phyloP scores from a whole-genome alignment of 2,888 invertebrate genomes.

The Drosophila nr. medialis region DNA sequence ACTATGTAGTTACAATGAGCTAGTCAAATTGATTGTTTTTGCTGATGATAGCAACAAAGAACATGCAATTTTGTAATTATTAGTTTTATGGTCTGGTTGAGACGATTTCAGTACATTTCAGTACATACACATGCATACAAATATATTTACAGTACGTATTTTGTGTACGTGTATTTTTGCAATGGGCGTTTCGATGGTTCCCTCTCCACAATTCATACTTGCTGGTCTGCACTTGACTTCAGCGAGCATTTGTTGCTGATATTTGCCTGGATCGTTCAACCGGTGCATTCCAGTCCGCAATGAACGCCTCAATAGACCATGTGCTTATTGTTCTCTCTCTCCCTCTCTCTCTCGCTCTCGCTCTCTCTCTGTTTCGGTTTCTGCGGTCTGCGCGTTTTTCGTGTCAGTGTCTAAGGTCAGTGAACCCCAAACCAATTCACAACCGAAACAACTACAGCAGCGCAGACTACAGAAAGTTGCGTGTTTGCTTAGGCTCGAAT shows the following conservation, averaged over 20 bases:
- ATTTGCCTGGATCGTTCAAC: slow-evolving; percentile 33
- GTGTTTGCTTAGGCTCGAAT: slow-evolving; percentile 71
- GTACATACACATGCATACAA: not conserved
- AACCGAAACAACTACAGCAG: slow-evolving; percentile 6
- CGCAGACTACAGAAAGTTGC: slow-evolving; percentile 46
- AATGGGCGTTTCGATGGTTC: not conserved
- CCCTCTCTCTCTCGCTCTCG: not conserved
- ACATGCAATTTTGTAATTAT: slow-evolving; percentile 77
- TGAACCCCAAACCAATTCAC: slow-evolving; percentile 49
- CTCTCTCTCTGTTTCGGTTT: not conserved
- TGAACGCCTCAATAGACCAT: slow-evolving; percentile 32
- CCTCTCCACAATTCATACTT: not conserved
- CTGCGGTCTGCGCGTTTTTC: slow-evolving; percentile 6
- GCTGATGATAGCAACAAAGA: slow-evolving; percentile 56
- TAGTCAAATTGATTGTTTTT: slow-evolving; percentile 65
- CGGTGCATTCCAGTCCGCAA: slow-evolving; percentile 29
- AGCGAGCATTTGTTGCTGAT: slow-evolving; percentile 5
- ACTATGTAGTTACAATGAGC: slow-evolving; percentile 9
- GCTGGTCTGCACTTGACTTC: slow-evolving; percentile 14
- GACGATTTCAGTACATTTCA: slow-evolving; percentile 19
- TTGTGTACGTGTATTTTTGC: not conserved
- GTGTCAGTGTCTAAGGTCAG: slow-evolving; percentile 63
- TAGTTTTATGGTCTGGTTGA: slow-evolving; percentile 75
- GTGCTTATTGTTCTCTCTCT: slow-evolving; percentile 2
- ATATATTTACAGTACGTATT: not conserved